Base-by-base conservation (phyloP, 2,797 vertebrate genomes). In the Rhabdomys pumilio region DNA sequence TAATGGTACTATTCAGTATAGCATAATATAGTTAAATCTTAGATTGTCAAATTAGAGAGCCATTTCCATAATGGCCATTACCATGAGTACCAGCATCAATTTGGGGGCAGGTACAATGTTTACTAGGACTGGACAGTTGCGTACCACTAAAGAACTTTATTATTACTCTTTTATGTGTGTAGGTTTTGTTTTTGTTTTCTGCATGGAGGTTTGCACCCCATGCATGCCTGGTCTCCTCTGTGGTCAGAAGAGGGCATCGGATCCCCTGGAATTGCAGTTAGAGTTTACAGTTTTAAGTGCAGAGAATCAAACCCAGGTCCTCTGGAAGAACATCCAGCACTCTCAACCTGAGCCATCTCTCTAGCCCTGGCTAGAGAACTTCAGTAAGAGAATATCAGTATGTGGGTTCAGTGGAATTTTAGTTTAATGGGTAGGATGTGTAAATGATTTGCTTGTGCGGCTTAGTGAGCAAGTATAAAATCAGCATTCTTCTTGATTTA, bases 401-500 rank as follows among this genome's bases (percentile, higher is more conserved):
- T 53, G 24, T 89, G 41, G 44, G 65, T 47, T 92, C 57, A 77
- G 12, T 91, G 76, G 76, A 81, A 59, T 24, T 86, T 72, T 4
- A 90, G 0, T 91, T 93, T 93, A 93, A 55, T 83, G 38, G 24
- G 6, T 94, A 6, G 65, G 63, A 22, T 34, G 7, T 83, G n/a
- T 44, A 73, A 63, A 50, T 89, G 14, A 79, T 91, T 96, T 94
- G 55, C 6, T 22, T 59, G 20, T 86, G 61, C 13, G 84, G 10
- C 15, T 95, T 94, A 55, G 76, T 90, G 57, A 91, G 63, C 53
- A 94, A 47, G 14, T 86, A 72, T 80, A 50, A 93, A 93, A 55
- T 26, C 29, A 90, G 31, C 38, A 89, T 92, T 96, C 96, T n/a
- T 84, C 41, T 87, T 93, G 13, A 82, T 77, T 97, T 93, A 82